These are phyloP conservation scores for Alligator sinensis DNA, from an alignment of 2,113 vertebrate species.

Conservation along the genomic window DNA sequence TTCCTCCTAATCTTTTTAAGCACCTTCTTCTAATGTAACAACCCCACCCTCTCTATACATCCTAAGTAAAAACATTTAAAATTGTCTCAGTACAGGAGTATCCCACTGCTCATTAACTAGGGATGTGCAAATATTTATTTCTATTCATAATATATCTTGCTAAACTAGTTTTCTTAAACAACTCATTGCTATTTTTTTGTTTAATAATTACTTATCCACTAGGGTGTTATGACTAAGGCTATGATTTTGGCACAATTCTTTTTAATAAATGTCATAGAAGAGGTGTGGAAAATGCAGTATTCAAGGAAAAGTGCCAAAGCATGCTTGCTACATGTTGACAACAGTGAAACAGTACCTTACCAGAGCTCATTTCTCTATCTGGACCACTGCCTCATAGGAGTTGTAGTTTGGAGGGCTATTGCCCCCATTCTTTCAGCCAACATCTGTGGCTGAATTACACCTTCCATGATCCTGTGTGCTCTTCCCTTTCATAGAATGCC, in stretches of 20 bases:
- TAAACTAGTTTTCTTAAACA: constrained; percentile 61
- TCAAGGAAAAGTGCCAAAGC: no score
- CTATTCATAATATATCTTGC: constrained; percentile 19
- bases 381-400: no score
- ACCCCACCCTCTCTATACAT: constrained; percentile 31
- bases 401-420: no score
- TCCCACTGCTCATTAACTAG: background rate
- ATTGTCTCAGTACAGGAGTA: background rate
- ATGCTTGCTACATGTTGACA: no score
- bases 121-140: background rate
- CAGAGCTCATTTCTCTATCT: no score
- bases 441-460: no score
- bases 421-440: no score
- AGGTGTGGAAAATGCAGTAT: no score
- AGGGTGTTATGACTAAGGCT: background rate
- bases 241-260: background rate
- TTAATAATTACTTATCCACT: background rate
- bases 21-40: constrained; percentile 25
- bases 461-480: no score
- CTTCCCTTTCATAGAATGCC: no score
- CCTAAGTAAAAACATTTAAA: constrained; percentile 1
- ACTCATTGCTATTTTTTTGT: background rate
- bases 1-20: background rate
- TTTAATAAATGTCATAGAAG: no score
- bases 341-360: no score